Evolutionary conservation across 2,888 invertebrate species (phyloP), one percentile per base, ranked within the genome.

Genomic region (Drosophila helvetica): DNA sequence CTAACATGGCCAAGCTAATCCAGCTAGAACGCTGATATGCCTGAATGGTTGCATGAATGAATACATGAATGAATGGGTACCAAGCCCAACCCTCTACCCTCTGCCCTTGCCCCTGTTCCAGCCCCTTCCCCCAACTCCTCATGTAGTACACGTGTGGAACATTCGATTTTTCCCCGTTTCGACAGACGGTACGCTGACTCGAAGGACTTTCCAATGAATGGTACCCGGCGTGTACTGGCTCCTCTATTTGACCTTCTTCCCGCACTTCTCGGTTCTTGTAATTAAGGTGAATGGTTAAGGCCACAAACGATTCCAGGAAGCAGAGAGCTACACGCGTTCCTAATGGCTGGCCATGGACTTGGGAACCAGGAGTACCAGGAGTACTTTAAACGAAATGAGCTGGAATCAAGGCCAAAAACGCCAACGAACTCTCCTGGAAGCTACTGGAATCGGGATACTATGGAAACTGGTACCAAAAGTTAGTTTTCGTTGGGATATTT

Each of bases 231-330:
- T 42, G 42, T 10, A 4, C 25, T 30, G 18, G 19, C n/a, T n/a
- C 18, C 45, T 46, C 27, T 53, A 27, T 45, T 27, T 10, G 27
- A 45, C 30, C 55, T 46, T 18, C 19, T 17, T 15, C 46, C 50
- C 22, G 53, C 54, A 17, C 27, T n/a, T 51, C 22, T 42, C 6
- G 17, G n/a, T 19, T 56, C 42, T 55, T 42, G 62, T 71, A 77
- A 83, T 88, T 83, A 86, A 77, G 71, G 56, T 56, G 61, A 65
- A 67, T 59, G 54, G 52, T 57, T 57, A 48, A 58, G 78, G 45
- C 62, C 65, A 48, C 51, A 25, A 17, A 8, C 22, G 17, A 18
- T 50, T 63, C 51, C 18, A 45, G 33, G 25, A 64, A 45, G 33
- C 18, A 33, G 22, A 22, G 22, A 22, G 4, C 22, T 68, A 15